These are phyloP conservation scores for Tragelaphus scriptus DNA, from an alignment of 2,113 vertebrate species.

Conservation along the genomic window DNA sequence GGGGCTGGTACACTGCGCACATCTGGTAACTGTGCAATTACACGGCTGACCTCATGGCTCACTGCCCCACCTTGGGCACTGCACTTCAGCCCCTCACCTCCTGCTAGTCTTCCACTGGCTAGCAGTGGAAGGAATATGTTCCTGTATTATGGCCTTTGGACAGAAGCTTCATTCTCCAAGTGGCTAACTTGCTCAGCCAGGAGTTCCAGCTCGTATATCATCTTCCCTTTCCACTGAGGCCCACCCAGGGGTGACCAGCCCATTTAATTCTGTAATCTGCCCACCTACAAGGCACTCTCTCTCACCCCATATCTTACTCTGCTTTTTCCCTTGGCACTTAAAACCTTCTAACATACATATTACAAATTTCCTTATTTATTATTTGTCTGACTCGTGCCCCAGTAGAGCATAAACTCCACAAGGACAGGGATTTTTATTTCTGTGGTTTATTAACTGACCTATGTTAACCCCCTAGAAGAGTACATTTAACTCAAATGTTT, in stretches of 20 bases:
- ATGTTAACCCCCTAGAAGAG: not conserved
- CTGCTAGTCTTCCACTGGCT: not conserved
- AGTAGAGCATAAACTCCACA: not conserved
- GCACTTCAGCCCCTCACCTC: not conserved
- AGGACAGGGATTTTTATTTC: not conserved
- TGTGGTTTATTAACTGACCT: not conserved
- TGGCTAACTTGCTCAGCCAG: not conserved
- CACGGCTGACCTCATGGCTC: rapidly evolving
- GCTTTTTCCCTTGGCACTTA: not conserved
- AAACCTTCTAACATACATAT: not conserved
- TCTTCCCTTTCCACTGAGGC: not conserved
- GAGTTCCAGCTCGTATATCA: not conserved
- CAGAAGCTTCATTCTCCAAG: not conserved
- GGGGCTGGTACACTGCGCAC: not conserved
- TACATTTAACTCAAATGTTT: not conserved
- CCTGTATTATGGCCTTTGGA: not conserved
- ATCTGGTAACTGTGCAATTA: not conserved
- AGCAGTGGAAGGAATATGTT: not conserved
- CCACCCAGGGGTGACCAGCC: not conserved
- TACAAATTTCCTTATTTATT: not conserved
- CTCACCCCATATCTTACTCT: not conserved
- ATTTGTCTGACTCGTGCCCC: not conserved
- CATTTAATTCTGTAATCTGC: not conserved
- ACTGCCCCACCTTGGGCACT: not conserved
- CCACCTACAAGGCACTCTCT: not conserved